phyloP scores from a whole-genome alignment of 2,888 invertebrate species.

The Cheilosia vulpina region DNA sequence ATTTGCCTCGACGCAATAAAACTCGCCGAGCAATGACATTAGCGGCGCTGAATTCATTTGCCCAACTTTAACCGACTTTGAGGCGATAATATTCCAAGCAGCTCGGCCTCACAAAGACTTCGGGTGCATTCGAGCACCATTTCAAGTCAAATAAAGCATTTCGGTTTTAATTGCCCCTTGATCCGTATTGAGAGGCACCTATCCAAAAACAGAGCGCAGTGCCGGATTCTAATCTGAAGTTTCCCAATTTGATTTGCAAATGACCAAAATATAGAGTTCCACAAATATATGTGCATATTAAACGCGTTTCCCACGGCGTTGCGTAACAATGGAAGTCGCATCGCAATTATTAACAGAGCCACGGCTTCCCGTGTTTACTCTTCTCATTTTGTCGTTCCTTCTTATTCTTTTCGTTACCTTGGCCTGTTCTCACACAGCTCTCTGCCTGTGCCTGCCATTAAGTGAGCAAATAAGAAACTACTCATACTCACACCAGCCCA shows the following conservation, averaged over 20 bases:
- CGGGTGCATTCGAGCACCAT: not conserved
- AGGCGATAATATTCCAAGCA: slow-evolving; percentile 23
- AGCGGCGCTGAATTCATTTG: slow-evolving; percentile 54
- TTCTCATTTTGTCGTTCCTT: slow-evolving; percentile 58
- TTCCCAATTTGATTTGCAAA: slow-evolving; percentile 63
- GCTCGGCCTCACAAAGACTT: slow-evolving; percentile 2
- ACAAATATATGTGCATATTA: slow-evolving; percentile 71
- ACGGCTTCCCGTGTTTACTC: slow-evolving; percentile 78
- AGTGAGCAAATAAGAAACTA: slow-evolving; percentile 68
- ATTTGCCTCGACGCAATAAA: slow-evolving; percentile 70
- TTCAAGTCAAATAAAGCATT: slow-evolving; percentile 20
- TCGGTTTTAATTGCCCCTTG: slow-evolving; percentile 40
- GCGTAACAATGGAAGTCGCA: slow-evolving; percentile 80
- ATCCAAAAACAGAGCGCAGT: not conserved
- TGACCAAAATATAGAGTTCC: slow-evolving; percentile 16
- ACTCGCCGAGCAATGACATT: slow-evolving; percentile 64
- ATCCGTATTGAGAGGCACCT: not conserved
- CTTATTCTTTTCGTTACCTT: slow-evolving; percentile 62
- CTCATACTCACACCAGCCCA: slow-evolving; percentile 63
- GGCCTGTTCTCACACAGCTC: slow-evolving; percentile 41
- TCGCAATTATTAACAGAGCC: slow-evolving; percentile 76
- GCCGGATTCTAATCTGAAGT: slow-evolving; percentile 22
- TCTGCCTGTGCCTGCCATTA: slow-evolving; percentile 65
- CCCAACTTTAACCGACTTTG: slow-evolving; percentile 24
- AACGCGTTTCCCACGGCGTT: slow-evolving; percentile 74